A percentile compares a stretch with the other conserved stretches of the same genome.
Evolutionary conservation across 37 sponge, comb jelly and placozoan genomes (phyloP).

Genomic region (Aphrocallistes beatrix): DNA sequence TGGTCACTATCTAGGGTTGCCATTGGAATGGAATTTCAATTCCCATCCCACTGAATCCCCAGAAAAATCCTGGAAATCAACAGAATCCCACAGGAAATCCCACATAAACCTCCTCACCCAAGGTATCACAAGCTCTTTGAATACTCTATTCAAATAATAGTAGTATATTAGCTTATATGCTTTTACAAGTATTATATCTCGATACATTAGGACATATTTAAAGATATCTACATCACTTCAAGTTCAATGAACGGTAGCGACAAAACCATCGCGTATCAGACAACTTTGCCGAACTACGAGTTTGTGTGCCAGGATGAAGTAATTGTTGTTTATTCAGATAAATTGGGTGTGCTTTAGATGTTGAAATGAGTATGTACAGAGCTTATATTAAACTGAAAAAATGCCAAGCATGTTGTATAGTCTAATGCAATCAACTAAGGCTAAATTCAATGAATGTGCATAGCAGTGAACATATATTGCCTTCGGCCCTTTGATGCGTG

Average conservation of each 20-base stretch:
- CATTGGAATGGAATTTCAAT: too few species aligned
- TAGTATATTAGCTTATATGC: too few species aligned
- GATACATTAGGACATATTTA: too few species aligned
- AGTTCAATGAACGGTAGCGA: conserved; percentile 21
- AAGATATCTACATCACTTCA: neutral
- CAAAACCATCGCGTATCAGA: neutral
- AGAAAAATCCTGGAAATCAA: too few species aligned
- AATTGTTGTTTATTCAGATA: conserved; percentile 34
- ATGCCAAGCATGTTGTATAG: conserved; percentile 30
- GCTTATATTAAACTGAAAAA: conserved; percentile 31
- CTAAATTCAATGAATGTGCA: conserved; percentile 45
- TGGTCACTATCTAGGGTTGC: too few species aligned
- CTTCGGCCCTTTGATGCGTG: conserved; percentile 32
- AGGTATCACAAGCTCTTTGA: too few species aligned
- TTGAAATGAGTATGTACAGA: conserved; percentile 30
- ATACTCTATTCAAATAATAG: too few species aligned
- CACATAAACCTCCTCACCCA: too few species aligned
- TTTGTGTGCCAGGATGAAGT: conserved; percentile 32
- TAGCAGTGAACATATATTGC: conserved; percentile 45
- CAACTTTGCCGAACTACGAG: conserved; percentile 17
- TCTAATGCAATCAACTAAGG: conserved; percentile 41
- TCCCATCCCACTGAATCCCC: too few species aligned
- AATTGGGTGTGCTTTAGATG: conserved; percentile 29
- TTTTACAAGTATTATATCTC: too few species aligned
- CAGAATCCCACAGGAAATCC: too few species aligned